Conservation (phyloP, 2,888 invertebrate genomes). For the Cheilosia impressa region DNA sequence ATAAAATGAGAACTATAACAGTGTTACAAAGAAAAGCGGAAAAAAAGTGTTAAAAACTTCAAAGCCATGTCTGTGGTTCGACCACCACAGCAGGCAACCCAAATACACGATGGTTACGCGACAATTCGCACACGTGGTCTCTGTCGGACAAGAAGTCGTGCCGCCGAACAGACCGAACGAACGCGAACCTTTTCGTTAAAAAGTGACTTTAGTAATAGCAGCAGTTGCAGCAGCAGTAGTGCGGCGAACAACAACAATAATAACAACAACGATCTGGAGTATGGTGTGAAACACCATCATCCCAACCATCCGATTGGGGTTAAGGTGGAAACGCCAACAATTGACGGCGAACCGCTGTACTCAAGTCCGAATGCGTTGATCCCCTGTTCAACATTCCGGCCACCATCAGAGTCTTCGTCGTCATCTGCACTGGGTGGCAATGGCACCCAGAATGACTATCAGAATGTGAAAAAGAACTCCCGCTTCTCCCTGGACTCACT, state of each 20-base stretch:
- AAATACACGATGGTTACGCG: conserved; percentile 93
- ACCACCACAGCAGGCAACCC: conserved; percentile 78
- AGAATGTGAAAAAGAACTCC: conserved; percentile 81
- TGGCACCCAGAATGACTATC: conserved; percentile 79
- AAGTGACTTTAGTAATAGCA: conserved; percentile 79
- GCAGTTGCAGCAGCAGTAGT: conserved; percentile 56
- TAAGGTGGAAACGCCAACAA: conserved; percentile 81
- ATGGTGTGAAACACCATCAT: conserved; percentile 49
- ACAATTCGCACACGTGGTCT: conserved; percentile 89
- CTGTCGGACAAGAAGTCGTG: conserved; percentile 83
- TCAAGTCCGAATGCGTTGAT: conserved; percentile 76
- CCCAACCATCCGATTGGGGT: conserved; percentile 73
- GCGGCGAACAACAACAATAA: conserved; percentile 74
- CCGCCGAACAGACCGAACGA: conserved; percentile 79
- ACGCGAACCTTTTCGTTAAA: conserved; percentile 80
- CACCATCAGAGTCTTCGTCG: conserved; percentile 81
- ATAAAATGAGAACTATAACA: conserved; percentile 51
- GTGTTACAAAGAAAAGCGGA: conserved; percentile 37
- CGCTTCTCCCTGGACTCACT: conserved; percentile 82
- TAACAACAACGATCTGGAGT: conserved; percentile 70
- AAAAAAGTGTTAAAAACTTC: conserved; percentile 10
- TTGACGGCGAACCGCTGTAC: conserved; percentile 81
- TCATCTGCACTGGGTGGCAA: conserved; percentile 79
- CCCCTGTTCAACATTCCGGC: conserved; percentile 79
- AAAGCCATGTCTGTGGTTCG: conserved; percentile 75